phyloP scores from a whole-genome alignment of 2,113 vertebrate species.

The Motacilla alba region DNA sequence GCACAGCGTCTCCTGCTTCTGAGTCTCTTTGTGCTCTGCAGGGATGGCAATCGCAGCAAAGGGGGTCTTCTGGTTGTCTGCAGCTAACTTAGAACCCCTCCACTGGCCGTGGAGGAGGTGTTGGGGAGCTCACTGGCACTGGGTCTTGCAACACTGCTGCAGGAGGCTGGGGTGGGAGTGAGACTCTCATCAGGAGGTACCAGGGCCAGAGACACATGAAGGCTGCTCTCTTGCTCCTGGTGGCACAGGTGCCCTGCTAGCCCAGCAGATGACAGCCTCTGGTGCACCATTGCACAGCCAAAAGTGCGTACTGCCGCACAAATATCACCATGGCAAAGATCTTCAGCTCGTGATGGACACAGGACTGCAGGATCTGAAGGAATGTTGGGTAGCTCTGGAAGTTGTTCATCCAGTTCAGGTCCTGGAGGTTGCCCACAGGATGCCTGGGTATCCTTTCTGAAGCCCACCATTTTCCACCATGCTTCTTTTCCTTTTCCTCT shows the following conservation, averaged over 20 bases:
- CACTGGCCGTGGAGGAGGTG: no score
- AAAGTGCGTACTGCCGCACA: accelerated
- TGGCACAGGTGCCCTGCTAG: not conserved
- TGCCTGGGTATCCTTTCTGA: not conserved
- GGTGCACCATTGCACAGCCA: accelerated
- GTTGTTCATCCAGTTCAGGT: not conserved
- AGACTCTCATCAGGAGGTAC: accelerated
- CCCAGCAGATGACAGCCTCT: accelerated
- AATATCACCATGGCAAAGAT: accelerated
- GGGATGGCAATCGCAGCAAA: accelerated
- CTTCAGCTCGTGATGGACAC: not conserved
- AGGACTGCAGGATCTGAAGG: no score
- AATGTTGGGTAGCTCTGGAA: not conserved
- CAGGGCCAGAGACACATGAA: no score
- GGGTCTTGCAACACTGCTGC: not conserved
- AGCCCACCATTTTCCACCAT: not conserved
- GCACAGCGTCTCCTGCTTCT: not conserved
- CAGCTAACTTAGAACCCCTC: not conserved
- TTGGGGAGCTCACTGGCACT: not conserved
- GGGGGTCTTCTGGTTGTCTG: accelerated
- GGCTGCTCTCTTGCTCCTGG: not conserved
- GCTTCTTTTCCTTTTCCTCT: not conserved
- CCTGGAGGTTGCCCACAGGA: not conserved
- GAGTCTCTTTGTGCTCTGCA: not conserved
- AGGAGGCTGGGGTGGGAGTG: not conserved